phyloP scores from a whole-genome alignment of 23 tunicate species.

The Corella eumyota region DNA sequence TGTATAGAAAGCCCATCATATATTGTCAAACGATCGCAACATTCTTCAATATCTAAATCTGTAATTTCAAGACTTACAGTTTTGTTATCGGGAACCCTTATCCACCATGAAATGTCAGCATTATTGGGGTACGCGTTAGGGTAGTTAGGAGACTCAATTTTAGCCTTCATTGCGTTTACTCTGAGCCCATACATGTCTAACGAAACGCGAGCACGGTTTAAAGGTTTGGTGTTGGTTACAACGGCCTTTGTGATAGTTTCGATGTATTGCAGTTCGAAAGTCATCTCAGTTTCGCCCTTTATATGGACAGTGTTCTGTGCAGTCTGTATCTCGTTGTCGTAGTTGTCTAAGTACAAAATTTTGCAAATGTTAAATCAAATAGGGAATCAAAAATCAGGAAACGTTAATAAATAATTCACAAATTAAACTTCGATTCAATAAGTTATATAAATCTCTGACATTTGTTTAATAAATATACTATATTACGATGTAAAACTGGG shows the following conservation, averaged over 20 bases:
- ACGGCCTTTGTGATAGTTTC: background rate
- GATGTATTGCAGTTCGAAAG: background rate
- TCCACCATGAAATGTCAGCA: background rate
- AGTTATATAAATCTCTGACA: too few species aligned
- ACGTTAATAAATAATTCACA: too few species aligned
- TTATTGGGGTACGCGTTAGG: background rate
- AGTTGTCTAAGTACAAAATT: background rate
- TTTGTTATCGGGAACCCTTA: background rate
- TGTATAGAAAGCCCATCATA: background rate
- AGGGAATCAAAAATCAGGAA: too few species aligned
- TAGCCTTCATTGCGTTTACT: background rate
- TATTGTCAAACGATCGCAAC: background rate
- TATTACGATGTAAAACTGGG: too few species aligned
- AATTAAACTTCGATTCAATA: too few species aligned
- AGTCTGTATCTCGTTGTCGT: background rate
- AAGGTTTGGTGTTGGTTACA: background rate
- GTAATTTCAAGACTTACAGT: background rate
- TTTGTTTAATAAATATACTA: too few species aligned
- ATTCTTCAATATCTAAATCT: background rate
- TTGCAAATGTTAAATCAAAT: too few species aligned
- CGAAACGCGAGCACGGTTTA: background rate
- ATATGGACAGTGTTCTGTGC: background rate
- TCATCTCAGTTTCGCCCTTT: conserved; percentile 1
- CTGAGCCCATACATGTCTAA: conserved; percentile 1
- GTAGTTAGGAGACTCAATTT: background rate